These are phyloP conservation scores for Laticauda colubrina DNA, from an alignment of 2,113 vertebrate species.

Conservation along the genomic window DNA sequence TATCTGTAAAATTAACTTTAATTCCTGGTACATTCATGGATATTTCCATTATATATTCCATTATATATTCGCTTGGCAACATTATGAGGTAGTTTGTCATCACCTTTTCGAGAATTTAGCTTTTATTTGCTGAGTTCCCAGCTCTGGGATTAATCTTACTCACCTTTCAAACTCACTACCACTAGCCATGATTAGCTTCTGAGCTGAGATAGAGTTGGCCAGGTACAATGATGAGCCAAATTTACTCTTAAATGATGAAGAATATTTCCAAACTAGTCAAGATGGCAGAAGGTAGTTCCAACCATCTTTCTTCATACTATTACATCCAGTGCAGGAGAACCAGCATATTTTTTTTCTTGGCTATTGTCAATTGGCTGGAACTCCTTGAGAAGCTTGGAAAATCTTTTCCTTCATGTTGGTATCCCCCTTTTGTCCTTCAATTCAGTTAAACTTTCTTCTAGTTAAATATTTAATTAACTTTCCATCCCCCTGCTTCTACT, in stretches of 20 bases:
- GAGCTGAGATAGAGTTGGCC: background rate
- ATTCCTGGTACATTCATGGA: background rate
- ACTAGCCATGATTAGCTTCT: background rate
- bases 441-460: background rate
- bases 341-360: background rate
- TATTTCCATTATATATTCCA: background rate
- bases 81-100: background rate
- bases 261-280: background rate
- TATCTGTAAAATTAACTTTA: background rate
- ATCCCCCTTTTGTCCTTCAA: background rate
- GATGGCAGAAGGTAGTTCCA: background rate
- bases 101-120: background rate
- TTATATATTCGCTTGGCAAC: background rate
- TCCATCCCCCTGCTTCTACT: background rate
- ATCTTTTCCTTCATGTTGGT: background rate
- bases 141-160: background rate
- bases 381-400: background rate
- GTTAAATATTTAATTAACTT: background rate
- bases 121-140: background rate
- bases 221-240: background rate
- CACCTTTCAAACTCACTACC: background rate
- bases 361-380: background rate
- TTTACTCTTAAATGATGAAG: background rate
- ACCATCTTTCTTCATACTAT: background rate
- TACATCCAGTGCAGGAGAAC: background rate